Evolutionary conservation across 2,797 vertebrate genomes (phyloP).

Genomic region (Triplophysa bombifrons): DNA sequence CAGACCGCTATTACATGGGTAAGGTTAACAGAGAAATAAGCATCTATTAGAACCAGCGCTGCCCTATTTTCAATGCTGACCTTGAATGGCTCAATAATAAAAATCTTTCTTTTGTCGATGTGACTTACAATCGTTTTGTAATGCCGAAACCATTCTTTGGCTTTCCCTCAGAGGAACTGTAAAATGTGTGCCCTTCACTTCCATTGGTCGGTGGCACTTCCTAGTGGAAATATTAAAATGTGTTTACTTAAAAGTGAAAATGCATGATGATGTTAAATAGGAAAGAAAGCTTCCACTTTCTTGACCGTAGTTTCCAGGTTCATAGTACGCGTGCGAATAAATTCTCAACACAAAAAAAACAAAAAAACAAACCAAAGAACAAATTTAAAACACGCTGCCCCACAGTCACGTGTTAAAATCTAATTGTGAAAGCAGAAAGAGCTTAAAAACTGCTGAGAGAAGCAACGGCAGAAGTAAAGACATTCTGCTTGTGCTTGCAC

Average conservation of each 20-base stretch:
- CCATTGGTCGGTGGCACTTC: background rate
- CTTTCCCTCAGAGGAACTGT: slow-evolving; percentile 7
- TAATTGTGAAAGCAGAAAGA: slow-evolving; percentile 33
- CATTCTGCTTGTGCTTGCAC: slow-evolving; percentile 51
- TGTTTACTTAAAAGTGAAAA: too few species aligned
- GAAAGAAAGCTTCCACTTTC: background rate
- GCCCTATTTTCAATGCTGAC: slow-evolving; percentile 32
- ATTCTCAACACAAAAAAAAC: background rate
- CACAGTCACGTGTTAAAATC: slow-evolving; percentile 25
- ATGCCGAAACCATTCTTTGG: slow-evolving; percentile 1
- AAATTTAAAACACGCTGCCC: slow-evolving; percentile 17
- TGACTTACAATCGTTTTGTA: slow-evolving; percentile 34
- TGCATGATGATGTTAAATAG: too few species aligned
- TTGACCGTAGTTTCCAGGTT: background rate
- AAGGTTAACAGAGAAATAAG: slow-evolving; percentile 46
- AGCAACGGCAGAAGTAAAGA: slow-evolving; percentile 42
- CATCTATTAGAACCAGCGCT: slow-evolving; percentile 38
- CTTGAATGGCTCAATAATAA: slow-evolving; percentile 40
- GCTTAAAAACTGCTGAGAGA: slow-evolving; percentile 45
- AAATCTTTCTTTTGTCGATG: slow-evolving; percentile 29
- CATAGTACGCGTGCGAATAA: background rate
- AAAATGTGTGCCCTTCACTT: slow-evolving; percentile 32
- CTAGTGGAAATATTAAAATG: too few species aligned
- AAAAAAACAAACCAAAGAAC: background rate
- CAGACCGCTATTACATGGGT: slow-evolving; percentile 38